Evolutionary conservation across 2,113 vertebrate genomes (phyloP), one percentile per base, ranked within the genome.

Genomic region (Cephalopterus ornatus): DNA sequence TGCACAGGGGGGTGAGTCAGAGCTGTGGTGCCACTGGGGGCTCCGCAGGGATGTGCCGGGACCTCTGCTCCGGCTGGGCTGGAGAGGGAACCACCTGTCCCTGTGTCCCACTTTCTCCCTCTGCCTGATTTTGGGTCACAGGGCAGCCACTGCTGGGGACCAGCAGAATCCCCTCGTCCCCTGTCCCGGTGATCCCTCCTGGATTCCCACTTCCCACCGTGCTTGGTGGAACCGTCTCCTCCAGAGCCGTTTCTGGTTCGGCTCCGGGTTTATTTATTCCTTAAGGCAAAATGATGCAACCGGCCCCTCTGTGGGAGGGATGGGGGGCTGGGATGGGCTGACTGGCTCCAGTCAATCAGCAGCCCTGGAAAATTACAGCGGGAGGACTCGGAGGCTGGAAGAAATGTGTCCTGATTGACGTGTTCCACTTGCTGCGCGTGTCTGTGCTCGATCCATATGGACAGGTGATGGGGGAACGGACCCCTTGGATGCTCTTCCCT

Each of bases 231-330:
- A 85, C 70, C 32, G 1, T 89, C 79, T 90, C 78, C 46, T 82
- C 49, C 67, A 16, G 62, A 85, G 75, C 83, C 7, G 79, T 12
- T 70, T 49, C 83, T 61, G 86, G 37, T 90, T 93, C 42, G 1
- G 67, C 92, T 63, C 62, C 0, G 22, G 50, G 59, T 63, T 92
- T 95, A 88, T 93, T 95, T 95, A 67, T 96, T 96, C 92, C 95
- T 92, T 55, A n/a, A 95, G 80, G 93, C 93, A 74, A 95, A 97
- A 78, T 96, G 96, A 96, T 95, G 95, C 94, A 95, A 95, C 39
- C 27, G 1, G 67, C 89, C 94, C 92, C 94, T 94, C 79, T 1
- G 80, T 95, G 94, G 95, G 93, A 95, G 91, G 91, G 76, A 15
- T 84, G 80, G 93, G 93, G 93, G 93, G 93, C 80, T 93, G 95